Conservation (phyloP, 1,140 invertebrate genomes). For the Eriocheir sinensis region DNA sequence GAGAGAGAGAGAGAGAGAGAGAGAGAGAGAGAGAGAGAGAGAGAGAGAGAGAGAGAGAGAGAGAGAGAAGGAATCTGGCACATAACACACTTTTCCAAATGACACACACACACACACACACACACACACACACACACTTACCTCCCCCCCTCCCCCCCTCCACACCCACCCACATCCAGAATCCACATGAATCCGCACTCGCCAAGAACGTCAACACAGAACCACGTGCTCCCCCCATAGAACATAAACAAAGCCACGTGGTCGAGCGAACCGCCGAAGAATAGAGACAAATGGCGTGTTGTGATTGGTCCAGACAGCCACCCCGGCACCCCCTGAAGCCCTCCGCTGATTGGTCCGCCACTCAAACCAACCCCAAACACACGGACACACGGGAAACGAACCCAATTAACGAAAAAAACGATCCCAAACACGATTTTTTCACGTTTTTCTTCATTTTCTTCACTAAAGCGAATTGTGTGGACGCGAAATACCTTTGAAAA, state of each 20-base stretch:
- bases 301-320: not conserved
- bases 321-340: too few species aligned
- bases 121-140: not conserved
- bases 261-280: not conserved
- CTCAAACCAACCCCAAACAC: too few species aligned
- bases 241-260: not conserved
- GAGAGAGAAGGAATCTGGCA: not conserved
- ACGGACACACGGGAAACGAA: not conserved
- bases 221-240: not conserved
- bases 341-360: not conserved
- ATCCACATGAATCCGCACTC: too few species aligned
- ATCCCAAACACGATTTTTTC: too few species aligned
- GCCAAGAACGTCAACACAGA: not conserved
- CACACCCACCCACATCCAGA: too few species aligned
- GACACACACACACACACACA: not conserved
- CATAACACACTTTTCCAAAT: not conserved
- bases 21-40: conserved; percentile 22
- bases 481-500: not conserved
- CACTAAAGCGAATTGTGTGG: too few species aligned
- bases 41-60: not conserved
- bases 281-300: not conserved
- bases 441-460: too few species aligned
- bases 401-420: not conserved
- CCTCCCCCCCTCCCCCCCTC: not conserved
- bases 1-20: conserved; percentile 22